A percentile compares a stretch with the other conserved stretches of the same genome.
These are phyloP conservation scores for Pseudococcus viburni DNA, from an alignment of 2,888 invertebrate genomes.

Conservation along the genomic window DNA sequence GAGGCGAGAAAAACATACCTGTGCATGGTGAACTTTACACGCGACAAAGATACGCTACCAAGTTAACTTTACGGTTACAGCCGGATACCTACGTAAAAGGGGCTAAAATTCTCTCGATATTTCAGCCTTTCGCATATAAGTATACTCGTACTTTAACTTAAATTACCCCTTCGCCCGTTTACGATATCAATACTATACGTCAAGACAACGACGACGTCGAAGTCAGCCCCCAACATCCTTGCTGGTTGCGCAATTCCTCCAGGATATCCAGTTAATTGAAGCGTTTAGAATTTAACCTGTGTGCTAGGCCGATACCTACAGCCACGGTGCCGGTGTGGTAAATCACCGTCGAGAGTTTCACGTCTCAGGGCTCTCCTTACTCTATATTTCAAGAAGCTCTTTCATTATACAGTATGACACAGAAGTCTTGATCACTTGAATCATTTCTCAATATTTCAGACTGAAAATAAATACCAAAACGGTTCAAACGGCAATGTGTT, in stretches of 20 bases:
- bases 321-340: background rate
- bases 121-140: background rate
- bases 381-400: background rate
- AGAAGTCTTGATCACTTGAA: no score
- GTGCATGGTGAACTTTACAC: background rate
- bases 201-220: background rate
- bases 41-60: no score
- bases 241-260: background rate
- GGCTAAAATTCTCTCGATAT: constrained; percentile 1
- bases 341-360: background rate
- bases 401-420: no score
- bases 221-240: background rate
- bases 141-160: background rate
- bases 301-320: background rate
- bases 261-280: constrained; percentile 18
- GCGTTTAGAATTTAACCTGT: constrained; percentile 5
- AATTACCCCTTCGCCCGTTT: background rate
- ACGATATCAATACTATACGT: background rate
- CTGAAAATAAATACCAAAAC: no score
- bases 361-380: background rate
- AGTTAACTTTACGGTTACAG: background rate
- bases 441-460: no score
- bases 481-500: no score
- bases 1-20: background rate
- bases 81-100: background rate